A percentile compares a stretch with the other conserved stretches of the same genome.
phyloP scores from a whole-genome alignment of 2,113 vertebrate species.

The Mobula hypostoma region DNA sequence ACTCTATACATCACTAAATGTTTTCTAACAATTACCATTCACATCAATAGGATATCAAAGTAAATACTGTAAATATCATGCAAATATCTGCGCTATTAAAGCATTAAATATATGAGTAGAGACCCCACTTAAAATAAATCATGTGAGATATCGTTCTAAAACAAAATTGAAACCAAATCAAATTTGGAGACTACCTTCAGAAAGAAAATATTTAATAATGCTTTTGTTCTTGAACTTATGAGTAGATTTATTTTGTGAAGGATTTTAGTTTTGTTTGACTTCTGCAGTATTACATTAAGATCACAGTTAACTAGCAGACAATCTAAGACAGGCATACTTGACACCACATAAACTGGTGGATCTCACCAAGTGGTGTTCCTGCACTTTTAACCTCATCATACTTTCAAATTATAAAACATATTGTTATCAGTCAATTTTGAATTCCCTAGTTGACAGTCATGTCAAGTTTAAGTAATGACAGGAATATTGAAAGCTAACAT shows the following conservation, averaged over 20 bases:
- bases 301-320: neutral
- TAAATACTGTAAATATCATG: neutral
- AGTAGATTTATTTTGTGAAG: neutral
- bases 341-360: neutral
- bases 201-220: neutral
- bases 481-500: constrained; percentile 9
- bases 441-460: constrained; percentile 19
- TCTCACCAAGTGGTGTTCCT: neutral
- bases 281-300: too few species aligned
- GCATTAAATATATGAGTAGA: neutral
- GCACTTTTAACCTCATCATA: constrained; percentile 27
- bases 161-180: neutral
- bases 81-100: neutral
- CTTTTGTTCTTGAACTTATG: neutral
- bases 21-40: neutral
- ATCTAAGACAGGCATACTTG: neutral
- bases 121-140: neutral
- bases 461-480: constrained; percentile 24
- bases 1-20: neutral
- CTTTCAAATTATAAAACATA: constrained; percentile 15
- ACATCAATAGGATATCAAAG: neutral
- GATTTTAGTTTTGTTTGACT: constrained; percentile 7
- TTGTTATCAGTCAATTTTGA: constrained; percentile 9
- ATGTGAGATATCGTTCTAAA: neutral
- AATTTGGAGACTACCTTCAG: neutral